Evolutionary conservation across 2,797 vertebrate species (phyloP).

Genomic region (Poecile montanus): DNA sequence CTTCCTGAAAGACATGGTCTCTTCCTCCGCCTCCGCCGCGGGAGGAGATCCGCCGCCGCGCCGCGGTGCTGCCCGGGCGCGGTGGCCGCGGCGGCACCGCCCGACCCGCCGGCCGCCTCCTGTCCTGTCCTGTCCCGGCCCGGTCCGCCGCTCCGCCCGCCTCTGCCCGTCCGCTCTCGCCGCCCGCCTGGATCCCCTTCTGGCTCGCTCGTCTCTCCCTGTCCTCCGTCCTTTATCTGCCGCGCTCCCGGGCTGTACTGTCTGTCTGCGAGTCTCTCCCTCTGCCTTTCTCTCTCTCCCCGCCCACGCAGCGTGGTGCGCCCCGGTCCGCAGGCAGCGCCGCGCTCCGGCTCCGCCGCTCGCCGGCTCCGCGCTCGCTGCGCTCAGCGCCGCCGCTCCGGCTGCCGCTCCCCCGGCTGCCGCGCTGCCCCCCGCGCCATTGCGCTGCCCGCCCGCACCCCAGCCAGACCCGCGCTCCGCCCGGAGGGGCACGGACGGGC

Average conservation of each 20-base stretch:
- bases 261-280: background rate
- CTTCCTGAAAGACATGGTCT: constrained; percentile 43
- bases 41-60: constrained; percentile 24
- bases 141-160: background rate
- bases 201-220: background rate
- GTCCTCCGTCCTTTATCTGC: background rate
- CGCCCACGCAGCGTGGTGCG: constrained; percentile 60
- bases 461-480: background rate
- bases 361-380: background rate
- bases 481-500: background rate
- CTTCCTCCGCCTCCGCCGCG: constrained; percentile 34
- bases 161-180: background rate
- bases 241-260: background rate
- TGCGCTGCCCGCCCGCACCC: background rate
- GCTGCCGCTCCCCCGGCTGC: background rate
- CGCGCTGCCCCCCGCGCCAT: background rate
- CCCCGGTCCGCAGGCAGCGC: background rate
- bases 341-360: background rate
- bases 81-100: constrained; percentile 16
- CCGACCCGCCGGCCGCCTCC: background rate
- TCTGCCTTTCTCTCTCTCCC: constrained; percentile 45
- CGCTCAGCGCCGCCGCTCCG: background rate
- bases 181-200: background rate
- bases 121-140: background rate
- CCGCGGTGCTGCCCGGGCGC: background rate